Base-by-base conservation (phyloP, 2,797 vertebrate species). In the Bradypodion pumilum region DNA sequence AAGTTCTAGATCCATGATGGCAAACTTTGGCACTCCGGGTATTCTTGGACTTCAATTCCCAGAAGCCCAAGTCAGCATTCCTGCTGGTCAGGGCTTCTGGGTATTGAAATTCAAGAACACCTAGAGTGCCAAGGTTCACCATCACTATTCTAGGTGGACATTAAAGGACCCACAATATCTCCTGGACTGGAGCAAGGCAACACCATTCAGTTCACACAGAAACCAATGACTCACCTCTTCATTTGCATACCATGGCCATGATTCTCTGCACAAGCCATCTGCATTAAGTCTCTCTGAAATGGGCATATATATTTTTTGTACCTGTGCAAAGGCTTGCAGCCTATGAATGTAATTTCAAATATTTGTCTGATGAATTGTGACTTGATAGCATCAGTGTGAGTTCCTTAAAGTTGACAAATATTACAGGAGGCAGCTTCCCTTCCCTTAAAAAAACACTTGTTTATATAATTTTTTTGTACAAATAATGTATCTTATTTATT, bases 401-500 rank as follows among this genome's bases (percentile, higher is more conserved):
- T 89, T 81, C 82, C 81, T 72, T 69, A 81, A 19, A 81, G 86
- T 91, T 95, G 83, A 87, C 94, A 87, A 86, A 74, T 93, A 89
- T 91, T 95, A 91, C 91, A 86, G 91, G 91, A 94, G 85, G 89
- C 92, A 27, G 74, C 72, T 90, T 85, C 92, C 85, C 78, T 91
- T 95, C 85, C 93, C 88, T 92, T 75, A 84, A 93, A 91, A 91
- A 90, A 87, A 32, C 93, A 93, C 60, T 89, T 94, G 91, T 95
- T 93, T 95, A 94, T 94, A 91, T 92, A 73, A 77, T 65, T 92
- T 91, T 90, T 94, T 94, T 95, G 94, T 95, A 94, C 92, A 95
- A 92, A 91, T 94, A 95, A 95, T 95, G 93, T 90, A 93, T 91
- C 78, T 94, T 95, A 92, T 93, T 93, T 95, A 95, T 94, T 95